Base-by-base conservation (phyloP, 2,888 invertebrate species). In the Acleris sparsana region DNA sequence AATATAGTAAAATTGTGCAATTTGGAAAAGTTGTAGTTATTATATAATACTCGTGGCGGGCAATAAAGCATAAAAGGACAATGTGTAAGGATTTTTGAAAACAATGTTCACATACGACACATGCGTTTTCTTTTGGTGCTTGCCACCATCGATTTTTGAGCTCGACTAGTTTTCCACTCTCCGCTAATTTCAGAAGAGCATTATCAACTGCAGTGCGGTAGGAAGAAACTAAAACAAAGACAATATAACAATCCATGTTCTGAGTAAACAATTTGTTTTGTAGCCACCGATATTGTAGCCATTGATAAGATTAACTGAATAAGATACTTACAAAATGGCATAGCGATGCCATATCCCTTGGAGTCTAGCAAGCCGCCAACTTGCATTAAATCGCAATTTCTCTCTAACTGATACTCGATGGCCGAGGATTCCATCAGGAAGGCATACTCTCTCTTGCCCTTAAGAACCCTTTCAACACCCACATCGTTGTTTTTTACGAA, bases 351-450 rank as follows among this genome's bases (percentile, higher is more conserved):
- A 80, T 98, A 99, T 76, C 98, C 98, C 84, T 98, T 97, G 17
- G 95, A 95, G 84, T 97, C 97, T 39, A 97, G 90, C 69, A 94
- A 90, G 2, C 95, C 95, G 0, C 97, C 97, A 9, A 97, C 95
- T 92, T 97, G 96, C 80, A 95, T 96, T 70, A 98, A 93, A 56
- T 97, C 96, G 80, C 98, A 99, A 76, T 97, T 94, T 69, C 97
- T 93, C 84, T 97, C 96, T 70, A 97, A 94, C 76, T 96, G 96
- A 87, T 99, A 99, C 86, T 99, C 99, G 71, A 99, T 96, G 1
- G 96, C 96, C 0, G 98, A 97, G 6, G 98, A 98, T 91, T 99
- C 99, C 97, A 99, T 99, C 53, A 99, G 93, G 84, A 96, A 99
- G 3, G 99, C 99, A 85, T 98, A 99, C 62, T 93, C 94, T 60